Evolutionary conservation across 2,797 vertebrate genomes (phyloP).

Genomic region (Gobionotothen gibberifrons): DNA sequence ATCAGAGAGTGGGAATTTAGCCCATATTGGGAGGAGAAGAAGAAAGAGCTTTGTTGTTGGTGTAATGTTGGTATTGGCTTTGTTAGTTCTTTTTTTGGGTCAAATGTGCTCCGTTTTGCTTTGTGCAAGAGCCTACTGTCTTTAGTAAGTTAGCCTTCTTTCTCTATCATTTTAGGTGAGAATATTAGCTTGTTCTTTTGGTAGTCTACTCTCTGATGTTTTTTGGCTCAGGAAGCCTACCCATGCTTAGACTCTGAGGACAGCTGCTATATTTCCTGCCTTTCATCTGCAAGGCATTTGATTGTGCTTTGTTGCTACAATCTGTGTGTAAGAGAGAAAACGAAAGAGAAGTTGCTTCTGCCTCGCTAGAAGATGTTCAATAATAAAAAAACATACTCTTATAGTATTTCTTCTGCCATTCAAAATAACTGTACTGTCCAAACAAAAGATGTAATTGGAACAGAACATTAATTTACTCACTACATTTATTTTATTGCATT

Average conservation of each 20-base stretch:
- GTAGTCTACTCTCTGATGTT: slow-evolving; percentile 23
- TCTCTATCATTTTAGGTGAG: not conserved
- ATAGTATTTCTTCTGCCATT: not conserved
- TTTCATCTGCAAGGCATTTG: slow-evolving; percentile 75
- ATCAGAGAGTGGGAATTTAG: slow-evolving; percentile 18
- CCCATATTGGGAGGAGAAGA: slow-evolving; percentile 20
- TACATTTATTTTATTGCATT: too few species aligned
- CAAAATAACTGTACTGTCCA: not conserved
- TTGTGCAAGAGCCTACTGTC: slow-evolving; percentile 15
- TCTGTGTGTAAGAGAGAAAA: slow-evolving; percentile 37
- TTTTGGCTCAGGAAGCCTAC: slow-evolving; percentile 54
- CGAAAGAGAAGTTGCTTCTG: slow-evolving; percentile 12
- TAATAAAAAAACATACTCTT: not conserved
- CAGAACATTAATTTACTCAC: not conserved
- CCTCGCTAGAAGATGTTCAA: slow-evolving; percentile 27
- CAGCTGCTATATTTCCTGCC: slow-evolving; percentile 74
- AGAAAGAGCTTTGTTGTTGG: slow-evolving; percentile 28
- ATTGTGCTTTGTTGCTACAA: slow-evolving; percentile 43
- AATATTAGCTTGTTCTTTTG: slow-evolving; percentile 4
- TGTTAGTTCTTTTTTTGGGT: slow-evolving; percentile 16
- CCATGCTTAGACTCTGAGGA: slow-evolving; percentile 46
- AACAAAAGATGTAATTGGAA: not conserved
- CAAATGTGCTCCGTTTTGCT: not conserved
- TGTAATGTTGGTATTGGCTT: slow-evolving; percentile 14
- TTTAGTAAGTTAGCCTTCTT: too few species aligned